A percentile compares a stretch with the other conserved stretches of the same genome.
phyloP scores from a whole-genome alignment of 1,140 invertebrate genomes.

The Drosophila aff. region DNA sequence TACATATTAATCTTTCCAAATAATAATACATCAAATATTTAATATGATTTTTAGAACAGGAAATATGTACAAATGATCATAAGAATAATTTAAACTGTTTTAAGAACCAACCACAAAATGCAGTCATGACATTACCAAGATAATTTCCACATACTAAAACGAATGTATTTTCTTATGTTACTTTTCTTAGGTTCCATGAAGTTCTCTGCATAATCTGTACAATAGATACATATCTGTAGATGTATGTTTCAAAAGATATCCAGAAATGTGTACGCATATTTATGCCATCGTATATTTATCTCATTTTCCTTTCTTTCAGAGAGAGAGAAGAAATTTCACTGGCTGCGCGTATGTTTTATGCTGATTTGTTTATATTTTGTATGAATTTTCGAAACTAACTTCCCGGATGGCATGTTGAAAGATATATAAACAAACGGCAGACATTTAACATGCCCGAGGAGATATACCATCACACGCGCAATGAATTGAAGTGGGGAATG shows the following conservation, averaged over 20 bases:
- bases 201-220: background rate
- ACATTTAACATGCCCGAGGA: constrained; percentile 64
- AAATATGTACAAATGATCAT: too few relatives aligned
- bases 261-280: constrained; percentile 9
- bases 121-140: background rate
- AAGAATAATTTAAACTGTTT: background rate
- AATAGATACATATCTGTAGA: constrained; percentile 4
- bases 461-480: constrained; percentile 7
- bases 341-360: constrained; percentile 71
- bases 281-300: constrained; percentile 39
- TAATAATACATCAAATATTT: background rate
- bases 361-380: constrained; percentile 82
- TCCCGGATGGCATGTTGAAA: constrained; percentile 81
- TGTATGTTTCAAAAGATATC: background rate
- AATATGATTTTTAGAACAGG: background rate
- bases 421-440: constrained; percentile 80
- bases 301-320: constrained; percentile 15
- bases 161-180: background rate
- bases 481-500: constrained; percentile 33
- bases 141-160: background rate
- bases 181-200: background rate
- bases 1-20: background rate
- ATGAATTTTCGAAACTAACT: constrained; percentile 81
- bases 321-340: constrained; percentile 46
- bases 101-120: background rate